Evolutionary conservation across 2,888 invertebrate species (phyloP).

Genomic region (Uloborus plumipes): DNA sequence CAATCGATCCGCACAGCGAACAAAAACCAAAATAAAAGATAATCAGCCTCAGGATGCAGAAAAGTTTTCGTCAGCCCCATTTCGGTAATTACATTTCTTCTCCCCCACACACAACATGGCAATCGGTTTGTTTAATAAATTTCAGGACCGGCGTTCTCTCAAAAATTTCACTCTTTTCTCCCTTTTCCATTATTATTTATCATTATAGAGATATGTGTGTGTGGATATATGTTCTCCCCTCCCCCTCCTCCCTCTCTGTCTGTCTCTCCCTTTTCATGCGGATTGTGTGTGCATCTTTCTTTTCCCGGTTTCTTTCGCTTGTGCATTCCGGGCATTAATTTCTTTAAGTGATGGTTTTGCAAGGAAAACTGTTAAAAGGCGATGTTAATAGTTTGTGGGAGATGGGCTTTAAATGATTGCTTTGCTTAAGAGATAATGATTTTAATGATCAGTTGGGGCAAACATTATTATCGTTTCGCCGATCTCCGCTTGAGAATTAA

Average conservation of each 20-base stretch:
- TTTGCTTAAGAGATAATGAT: no score
- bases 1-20: conserved; percentile 26
- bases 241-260: not conserved
- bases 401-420: not conserved
- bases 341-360: conserved; percentile 40
- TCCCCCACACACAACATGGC: not conserved
- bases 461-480: no score
- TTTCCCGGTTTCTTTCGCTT: no score
- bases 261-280: conserved; percentile 32
- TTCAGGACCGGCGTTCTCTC: conserved; percentile 11
- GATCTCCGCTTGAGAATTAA: no score
- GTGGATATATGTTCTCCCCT: no score
- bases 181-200: not conserved
- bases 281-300: conserved; percentile 4
- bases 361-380: not conserved
- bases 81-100: conserved; percentile 54
- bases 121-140: conserved; percentile 63
- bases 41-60: conserved; percentile 46
- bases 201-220: no score
- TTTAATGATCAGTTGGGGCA: no score
- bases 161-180: conserved; percentile 3
- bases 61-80: conserved; percentile 33
- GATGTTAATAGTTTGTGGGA: not conserved
- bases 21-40: conserved; percentile 28
- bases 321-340: conserved; percentile 39